Evolutionary conservation across 1,140 invertebrate species (phyloP), one percentile per base, ranked within the genome.

Genomic region (Zaprionus nigranus): DNA sequence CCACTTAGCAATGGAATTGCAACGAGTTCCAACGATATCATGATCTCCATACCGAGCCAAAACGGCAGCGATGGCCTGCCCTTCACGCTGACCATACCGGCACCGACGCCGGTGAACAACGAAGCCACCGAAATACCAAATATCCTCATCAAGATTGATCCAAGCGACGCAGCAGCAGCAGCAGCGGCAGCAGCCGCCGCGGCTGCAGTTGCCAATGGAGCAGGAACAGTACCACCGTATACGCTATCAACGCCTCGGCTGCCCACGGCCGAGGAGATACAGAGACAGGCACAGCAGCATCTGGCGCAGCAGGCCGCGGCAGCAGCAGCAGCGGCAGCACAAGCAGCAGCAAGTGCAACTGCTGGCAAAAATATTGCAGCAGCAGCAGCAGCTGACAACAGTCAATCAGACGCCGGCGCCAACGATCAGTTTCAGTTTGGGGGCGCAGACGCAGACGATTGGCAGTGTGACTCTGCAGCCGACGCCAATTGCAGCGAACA

Each of bases 81-180:
- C 61, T 92, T 92, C 58, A 92, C 92, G 53, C 78, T 93, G 72
- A 92, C 91, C 57, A 93, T 93, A 74, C 92, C 92, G 58, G 85
- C 91, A 7, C 71, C 77, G 2, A 5, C 57, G 71, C 57, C 84
- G 75, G 56, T 66, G 30, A 34, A 34, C 56, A 76, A 75, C 71
- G 77, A 81, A 75, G 81, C 82, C 87, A 91, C 86, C 82, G 84
- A 91, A 82, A 80, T 84, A 79, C 92, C 91, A 78, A 92, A 92
- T 87, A 92, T 93, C 73, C 82, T 92, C 70, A 93, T 93, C 65
- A 93, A 93, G 82, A 93, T 93, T 59, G 92, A 93, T 81, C 85
- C 82, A 57, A 90, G 75, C 63, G 87, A 91, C 61, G 56, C 62
- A 12, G 26, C 67, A 34, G 54, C 74, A 34, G 51, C 75, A 34